Conservation (phyloP, 2,888 invertebrate species). For the Platypus cylindrus region DNA sequence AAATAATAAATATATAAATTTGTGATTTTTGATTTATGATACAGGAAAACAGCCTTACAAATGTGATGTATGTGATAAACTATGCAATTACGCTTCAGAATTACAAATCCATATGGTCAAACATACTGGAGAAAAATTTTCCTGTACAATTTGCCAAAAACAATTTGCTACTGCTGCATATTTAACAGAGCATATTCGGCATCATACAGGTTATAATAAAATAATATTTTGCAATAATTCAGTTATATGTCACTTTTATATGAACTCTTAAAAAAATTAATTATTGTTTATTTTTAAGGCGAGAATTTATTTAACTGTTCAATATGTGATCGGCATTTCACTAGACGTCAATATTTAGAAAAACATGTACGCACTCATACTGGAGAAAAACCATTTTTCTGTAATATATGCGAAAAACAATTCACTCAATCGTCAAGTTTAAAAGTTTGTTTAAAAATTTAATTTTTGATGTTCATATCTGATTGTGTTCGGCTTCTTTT, state of each 20-base stretch:
- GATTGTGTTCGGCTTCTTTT: too few relatives aligned
- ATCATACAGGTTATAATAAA: constrained; percentile 27
- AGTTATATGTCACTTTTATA: neutral
- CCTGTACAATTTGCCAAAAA: constrained; percentile 30
- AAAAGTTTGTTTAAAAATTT: constrained; percentile 22
- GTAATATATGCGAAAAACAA: constrained; percentile 30
- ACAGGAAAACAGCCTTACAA: constrained; percentile 31
- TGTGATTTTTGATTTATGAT: constrained; percentile 1
- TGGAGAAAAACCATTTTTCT: constrained; percentile 34
- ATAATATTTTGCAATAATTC: neutral
- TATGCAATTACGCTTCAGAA: constrained; percentile 30
- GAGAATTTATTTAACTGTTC: constrained; percentile 34
- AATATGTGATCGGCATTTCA: constrained; percentile 37
- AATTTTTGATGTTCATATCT: neutral
- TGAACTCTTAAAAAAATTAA: neutral
- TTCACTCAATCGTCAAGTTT: constrained; percentile 32
- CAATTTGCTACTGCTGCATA: constrained; percentile 31
- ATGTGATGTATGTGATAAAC: constrained; percentile 31
- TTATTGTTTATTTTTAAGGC: constrained; percentile 7
- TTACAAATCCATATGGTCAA: constrained; percentile 30
- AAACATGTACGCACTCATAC: constrained; percentile 40
- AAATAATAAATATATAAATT: too few relatives aligned
- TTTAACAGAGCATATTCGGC: constrained; percentile 27
- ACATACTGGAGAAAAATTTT: constrained; percentile 30
- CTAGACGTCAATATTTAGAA: constrained; percentile 41